Evolutionary conservation across 1,140 invertebrate species (phyloP).

Genomic region (Papilio xuthus): DNA sequence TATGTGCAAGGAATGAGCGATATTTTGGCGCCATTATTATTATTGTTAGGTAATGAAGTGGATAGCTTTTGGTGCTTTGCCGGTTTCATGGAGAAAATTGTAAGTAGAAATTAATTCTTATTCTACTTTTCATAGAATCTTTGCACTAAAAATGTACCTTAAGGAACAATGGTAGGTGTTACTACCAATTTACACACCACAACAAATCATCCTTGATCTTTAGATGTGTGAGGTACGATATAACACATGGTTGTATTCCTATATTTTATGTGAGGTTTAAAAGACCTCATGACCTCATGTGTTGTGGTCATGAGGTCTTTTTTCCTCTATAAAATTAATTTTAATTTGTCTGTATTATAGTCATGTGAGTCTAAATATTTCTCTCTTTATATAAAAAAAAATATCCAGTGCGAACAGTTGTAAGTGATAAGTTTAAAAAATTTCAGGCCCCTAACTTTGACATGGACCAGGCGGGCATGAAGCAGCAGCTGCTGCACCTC

Average conservation of each 20-base stretch:
- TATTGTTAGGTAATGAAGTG: slow-evolving; percentile 95
- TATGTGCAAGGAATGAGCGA: slow-evolving; percentile 99
- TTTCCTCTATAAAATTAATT: background rate
- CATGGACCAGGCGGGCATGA: slow-evolving; percentile 98
- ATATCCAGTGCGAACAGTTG: too few species aligned
- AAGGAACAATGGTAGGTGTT: background rate
- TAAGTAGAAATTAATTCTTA: slow-evolving; percentile 78
- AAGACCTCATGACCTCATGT: too few species aligned
- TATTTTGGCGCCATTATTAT: slow-evolving; percentile 95
- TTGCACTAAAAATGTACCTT: too few species aligned
- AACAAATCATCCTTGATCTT: too few species aligned
- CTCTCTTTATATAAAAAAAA: too few species aligned
- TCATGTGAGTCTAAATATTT: too few species aligned
- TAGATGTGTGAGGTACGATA: background rate
- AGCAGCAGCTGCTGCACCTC: slow-evolving; percentile 93
- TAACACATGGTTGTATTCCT: too few species aligned
- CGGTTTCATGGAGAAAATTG: slow-evolving; percentile 98
- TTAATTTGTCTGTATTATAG: background rate
- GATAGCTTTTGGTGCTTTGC: slow-evolving; percentile 99
- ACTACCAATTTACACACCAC: too few species aligned
- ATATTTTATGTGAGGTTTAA: too few species aligned
- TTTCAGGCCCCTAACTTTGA: slow-evolving; percentile 96
- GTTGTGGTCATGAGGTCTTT: too few species aligned
- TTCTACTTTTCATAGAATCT: slow-evolving; percentile 6
- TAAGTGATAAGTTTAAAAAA: background rate